These are phyloP conservation scores for Drosophila affinis DNA, from an alignment of 2,888 invertebrate species.

Conservation along the genomic window DNA sequence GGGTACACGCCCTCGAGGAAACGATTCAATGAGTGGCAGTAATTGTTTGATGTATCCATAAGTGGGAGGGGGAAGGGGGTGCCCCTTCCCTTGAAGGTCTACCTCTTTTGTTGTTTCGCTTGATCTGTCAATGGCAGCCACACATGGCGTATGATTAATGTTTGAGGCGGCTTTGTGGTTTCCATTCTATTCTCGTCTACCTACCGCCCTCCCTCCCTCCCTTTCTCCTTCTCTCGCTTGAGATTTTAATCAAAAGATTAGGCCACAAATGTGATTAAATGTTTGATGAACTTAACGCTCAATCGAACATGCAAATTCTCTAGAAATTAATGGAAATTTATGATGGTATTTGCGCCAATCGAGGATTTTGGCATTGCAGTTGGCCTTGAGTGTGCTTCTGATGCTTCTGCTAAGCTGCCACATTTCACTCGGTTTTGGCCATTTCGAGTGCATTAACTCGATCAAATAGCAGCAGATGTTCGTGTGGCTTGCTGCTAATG, in stretches of 20 bases:
- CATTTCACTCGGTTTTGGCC: background rate
- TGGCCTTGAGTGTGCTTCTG: constrained; percentile 2
- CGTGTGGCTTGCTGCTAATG: background rate
- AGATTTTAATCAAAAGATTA: constrained; percentile 26
- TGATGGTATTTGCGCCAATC: background rate
- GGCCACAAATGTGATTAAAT: constrained; percentile 23
- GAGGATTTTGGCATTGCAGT: background rate
- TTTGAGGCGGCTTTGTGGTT: constrained; percentile 22
- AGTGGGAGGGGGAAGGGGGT: background rate
- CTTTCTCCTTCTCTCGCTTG: too few relatives aligned
- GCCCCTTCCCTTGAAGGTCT: constrained; percentile 1
- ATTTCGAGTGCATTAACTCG: constrained; percentile 14
- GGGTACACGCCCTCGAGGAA: background rate
- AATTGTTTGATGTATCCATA: constrained; percentile 13
- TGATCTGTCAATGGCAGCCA: constrained; percentile 9
- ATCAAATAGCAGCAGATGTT: constrained; percentile 13
- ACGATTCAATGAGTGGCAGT: background rate
- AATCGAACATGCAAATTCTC: constrained; percentile 25
- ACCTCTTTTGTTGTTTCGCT: constrained; percentile 4
- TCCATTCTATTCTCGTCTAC: background rate
- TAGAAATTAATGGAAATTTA: constrained; percentile 33
- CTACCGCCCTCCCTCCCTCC: too few relatives aligned
- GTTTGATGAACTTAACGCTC: constrained; percentile 5
- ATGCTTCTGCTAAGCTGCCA: too few relatives aligned
- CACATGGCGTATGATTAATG: constrained; percentile 45